These are phyloP conservation scores for Otus sunia DNA, from an alignment of 2,113 vertebrate genomes.

Conservation along the genomic window DNA sequence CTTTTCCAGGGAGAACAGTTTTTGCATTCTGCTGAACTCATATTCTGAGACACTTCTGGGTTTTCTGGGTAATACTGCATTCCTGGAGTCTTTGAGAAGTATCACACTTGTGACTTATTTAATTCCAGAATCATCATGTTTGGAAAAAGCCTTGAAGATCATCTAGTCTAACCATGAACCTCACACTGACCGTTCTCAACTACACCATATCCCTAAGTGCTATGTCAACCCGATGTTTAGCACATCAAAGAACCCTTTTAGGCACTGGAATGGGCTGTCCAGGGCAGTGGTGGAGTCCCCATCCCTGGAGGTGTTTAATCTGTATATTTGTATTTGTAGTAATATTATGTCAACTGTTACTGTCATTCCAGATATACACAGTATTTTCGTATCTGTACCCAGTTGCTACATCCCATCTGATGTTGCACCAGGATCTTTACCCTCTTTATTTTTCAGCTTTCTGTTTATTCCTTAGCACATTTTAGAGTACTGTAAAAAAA, in stretches of 20 bases:
- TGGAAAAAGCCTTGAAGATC: no score
- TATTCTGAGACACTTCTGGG: not conserved
- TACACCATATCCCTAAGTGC: no score
- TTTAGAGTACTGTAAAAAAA: not conserved
- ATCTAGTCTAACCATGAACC: no score
- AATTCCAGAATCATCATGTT: not conserved
- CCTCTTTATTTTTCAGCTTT: not conserved
- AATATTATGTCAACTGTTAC: not conserved
- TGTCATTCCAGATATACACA: not conserved
- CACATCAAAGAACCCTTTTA: no score
- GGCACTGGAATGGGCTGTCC: no score
- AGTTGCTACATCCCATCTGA: not conserved
- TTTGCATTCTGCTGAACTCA: not conserved
- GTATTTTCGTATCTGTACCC: not conserved
- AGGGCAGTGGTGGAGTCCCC: no score
- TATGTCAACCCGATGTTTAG: no score
- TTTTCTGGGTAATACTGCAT: not conserved
- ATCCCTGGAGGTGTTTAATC: not conserved
- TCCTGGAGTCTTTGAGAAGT: not conserved
- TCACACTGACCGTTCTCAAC: no score
- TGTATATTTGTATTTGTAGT: not conserved
- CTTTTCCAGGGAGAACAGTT: not conserved
- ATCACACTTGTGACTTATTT: not conserved
- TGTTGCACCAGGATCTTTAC: not conserved
- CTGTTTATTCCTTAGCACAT: not conserved